phyloP scores from a whole-genome alignment of 2,797 vertebrate genomes.

The Phaenicophaeus curvirostris region DNA sequence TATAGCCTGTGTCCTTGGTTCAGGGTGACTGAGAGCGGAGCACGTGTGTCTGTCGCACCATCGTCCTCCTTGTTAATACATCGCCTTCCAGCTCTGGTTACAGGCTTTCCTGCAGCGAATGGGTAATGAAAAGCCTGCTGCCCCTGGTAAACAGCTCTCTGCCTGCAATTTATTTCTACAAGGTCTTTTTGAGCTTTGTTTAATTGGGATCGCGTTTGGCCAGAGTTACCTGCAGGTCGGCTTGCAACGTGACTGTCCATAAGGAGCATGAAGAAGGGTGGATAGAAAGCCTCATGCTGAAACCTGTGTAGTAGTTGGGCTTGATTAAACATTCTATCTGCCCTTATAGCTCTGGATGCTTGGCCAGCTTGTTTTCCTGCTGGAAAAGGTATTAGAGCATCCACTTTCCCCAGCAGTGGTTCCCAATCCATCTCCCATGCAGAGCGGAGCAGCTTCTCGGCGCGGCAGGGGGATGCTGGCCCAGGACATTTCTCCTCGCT shows the following conservation, averaged over 20 bases:
- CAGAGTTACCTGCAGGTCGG: neutral
- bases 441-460: neutral
- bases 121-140: neutral
- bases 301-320: neutral
- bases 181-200: neutral
- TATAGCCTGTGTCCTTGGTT: neutral
- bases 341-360: neutral
- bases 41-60: neutral
- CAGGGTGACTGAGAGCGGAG: neutral
- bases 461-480: neutral
- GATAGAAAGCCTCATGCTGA: neutral
- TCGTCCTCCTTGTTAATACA: neutral
- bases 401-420: neutral
- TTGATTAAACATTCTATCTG: neutral
- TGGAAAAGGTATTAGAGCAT: neutral
- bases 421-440: neutral
- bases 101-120: neutral
- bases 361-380: neutral
- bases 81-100: neutral
- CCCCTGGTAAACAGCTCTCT: neutral
- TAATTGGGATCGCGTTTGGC: neutral
- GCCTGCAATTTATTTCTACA: neutral
- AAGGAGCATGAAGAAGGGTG: accelerated
- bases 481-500: neutral
- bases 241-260: accelerated